A percentile compares a stretch with the other conserved stretches of the same genome.
Evolutionary conservation across 92 coral and sea anemone genomes (phyloP).

Genomic region (Bergia sp.): DNA sequence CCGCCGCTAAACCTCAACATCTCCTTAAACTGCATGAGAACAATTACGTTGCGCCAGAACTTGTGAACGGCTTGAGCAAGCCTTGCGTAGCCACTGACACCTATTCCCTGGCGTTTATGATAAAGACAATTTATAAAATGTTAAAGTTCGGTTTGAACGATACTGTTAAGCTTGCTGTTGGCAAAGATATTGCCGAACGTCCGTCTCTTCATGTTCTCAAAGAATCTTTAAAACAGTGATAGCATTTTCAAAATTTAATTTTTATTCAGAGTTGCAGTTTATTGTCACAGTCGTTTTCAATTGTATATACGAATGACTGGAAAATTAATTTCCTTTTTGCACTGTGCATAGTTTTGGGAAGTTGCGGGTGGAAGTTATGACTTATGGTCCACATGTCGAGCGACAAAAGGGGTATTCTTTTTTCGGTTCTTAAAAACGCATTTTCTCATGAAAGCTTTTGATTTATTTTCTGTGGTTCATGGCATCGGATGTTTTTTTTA

Average conservation of each 20-base stretch:
- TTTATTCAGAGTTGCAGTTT: background rate
- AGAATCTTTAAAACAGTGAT: slow-evolving; percentile 12
- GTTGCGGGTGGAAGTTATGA: slow-evolving; percentile 1
- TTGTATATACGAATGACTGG: slow-evolving; percentile 1
- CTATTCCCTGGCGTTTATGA: background rate
- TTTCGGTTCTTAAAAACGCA: background rate
- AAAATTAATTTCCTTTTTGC: slow-evolving; percentile 4
- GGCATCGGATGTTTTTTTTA: background rate
- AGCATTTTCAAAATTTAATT: slow-evolving; percentile 6
- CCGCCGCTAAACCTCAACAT: background rate
- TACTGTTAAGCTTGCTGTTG: slow-evolving; percentile 1
- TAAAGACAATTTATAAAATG: slow-evolving; percentile 18
- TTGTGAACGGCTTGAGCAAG: background rate
- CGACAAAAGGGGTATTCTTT: background rate
- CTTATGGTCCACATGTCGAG: slow-evolving; percentile 1
- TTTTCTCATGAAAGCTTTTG: background rate
- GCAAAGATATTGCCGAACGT: slow-evolving; percentile 15
- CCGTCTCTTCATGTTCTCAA: background rate
- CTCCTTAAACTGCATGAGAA: background rate
- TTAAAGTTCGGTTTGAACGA: slow-evolving; percentile 9
- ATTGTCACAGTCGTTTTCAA: background rate
- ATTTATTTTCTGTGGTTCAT: background rate
- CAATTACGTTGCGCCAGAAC: slow-evolving; percentile 19
- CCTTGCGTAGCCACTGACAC: background rate
- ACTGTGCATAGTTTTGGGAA: background rate